Evolutionary conservation across 1,140 invertebrate species (phyloP), one percentile per base, ranked within the genome.

Genomic region (Tetragonula clypearis): DNA sequence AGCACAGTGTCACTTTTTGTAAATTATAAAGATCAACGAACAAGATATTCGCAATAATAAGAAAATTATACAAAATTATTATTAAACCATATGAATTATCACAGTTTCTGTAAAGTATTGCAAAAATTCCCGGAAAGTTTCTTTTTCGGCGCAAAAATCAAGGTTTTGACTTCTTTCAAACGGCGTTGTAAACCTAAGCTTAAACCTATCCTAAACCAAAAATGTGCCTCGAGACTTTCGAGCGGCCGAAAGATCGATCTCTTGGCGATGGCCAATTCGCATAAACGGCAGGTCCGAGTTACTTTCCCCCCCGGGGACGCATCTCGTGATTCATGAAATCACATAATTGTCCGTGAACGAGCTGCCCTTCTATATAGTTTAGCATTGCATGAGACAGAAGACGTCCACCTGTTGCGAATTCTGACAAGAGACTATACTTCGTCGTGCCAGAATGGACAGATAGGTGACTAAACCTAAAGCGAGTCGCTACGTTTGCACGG

Each of bases 331-430:
- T 85, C 82, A 82, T 76, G 80, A 89, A 88, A 93, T 92, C 85
- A 79, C 88, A 91, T 92, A 93, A 92, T 92, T 86, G 91, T 92
- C 86, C 85, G 71, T 73, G 90, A 92, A 91, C 88, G 87, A 88
- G 88, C 73, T 80, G 41, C 41, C 69, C n/a, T 19, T n/a, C n/a
- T n/a, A 74, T 84, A 79, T 6, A 49, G 41, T 49, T 49, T 49
- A 49, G 8, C 8, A 49, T 6, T 5, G 23, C 11, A 0, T 14
- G 91, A 92, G 90, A 35, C 35, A 35, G 35, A 86, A 89, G 86
- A 90, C 90, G 86, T 93, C 92, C 92, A 94, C 93, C 92, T 94
- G 93, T 94, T 94, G 93, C 92, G 77, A 85, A 90, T 87, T 86
- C 87, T 86, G 87, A 92, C 89, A 90, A 87, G 88, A 85, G 84